Evolutionary conservation across 2,797 vertebrate species (phyloP).

Genomic region (Clarias pachynema): DNA sequence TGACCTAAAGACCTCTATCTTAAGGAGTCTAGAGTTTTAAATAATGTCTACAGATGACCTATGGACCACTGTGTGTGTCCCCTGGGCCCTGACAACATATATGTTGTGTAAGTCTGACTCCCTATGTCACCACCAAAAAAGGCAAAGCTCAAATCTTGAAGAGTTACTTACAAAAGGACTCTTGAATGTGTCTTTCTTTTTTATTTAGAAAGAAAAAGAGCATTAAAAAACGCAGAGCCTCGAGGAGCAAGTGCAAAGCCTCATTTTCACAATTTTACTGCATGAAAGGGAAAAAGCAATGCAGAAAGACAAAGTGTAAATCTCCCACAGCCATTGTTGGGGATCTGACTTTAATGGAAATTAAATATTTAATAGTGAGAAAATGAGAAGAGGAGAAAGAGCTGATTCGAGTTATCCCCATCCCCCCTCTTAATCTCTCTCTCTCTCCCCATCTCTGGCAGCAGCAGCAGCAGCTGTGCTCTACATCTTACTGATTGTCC

Average conservation of each 20-base stretch:
- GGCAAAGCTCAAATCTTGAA: neutral
- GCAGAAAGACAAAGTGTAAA: neutral
- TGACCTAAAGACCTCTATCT: no score
- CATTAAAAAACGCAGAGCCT: neutral
- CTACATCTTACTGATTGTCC: slow-evolving; percentile 53
- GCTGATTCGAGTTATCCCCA: slow-evolving; percentile 17
- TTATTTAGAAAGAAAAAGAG: neutral
- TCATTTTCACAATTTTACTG: slow-evolving; percentile 8
- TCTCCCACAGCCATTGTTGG: slow-evolving; percentile 32
- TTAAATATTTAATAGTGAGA: slow-evolving; percentile 51
- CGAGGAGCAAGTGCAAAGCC: neutral
- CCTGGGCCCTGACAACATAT: slow-evolving; percentile 29
- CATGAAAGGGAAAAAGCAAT: neutral
- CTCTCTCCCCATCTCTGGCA: slow-evolving; percentile 23
- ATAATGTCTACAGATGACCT: no score
- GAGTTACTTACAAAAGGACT: slow-evolving; percentile 1
- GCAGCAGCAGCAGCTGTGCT: slow-evolving; percentile 37
- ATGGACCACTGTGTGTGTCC: no score
- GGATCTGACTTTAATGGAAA: slow-evolving; percentile 41
- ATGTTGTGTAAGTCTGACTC: neutral
- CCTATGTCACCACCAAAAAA: neutral
- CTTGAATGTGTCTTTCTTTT: slow-evolving; percentile 30
- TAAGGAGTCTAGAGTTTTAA: no score
- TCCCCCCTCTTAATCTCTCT: neutral
- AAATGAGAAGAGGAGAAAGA: slow-evolving; percentile 41